Evolutionary conservation across 2,113 vertebrate species (phyloP).

Genomic region (Rissa tridactyla): DNA sequence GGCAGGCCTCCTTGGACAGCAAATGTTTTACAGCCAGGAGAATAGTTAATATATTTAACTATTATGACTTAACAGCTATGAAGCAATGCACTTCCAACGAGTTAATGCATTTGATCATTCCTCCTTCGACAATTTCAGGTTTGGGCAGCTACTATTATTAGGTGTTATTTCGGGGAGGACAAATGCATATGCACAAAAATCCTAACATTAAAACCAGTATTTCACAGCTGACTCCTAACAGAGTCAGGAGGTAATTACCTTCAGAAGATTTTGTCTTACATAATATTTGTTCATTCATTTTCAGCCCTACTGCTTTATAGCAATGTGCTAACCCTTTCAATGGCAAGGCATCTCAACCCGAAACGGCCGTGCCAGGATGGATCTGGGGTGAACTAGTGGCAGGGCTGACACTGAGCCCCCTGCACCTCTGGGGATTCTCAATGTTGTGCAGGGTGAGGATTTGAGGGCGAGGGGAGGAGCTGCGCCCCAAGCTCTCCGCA

Average conservation of each 20-base stretch:
- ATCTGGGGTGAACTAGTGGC: not conserved
- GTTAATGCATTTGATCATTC: not conserved
- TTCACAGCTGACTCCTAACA: not conserved
- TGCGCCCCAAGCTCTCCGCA: not conserved
- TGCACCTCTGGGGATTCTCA: not conserved
- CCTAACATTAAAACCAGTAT: not conserved
- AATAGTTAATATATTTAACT: not conserved
- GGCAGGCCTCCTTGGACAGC: not conserved
- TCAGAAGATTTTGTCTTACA: not conserved
- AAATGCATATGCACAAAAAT: not conserved
- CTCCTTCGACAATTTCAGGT: not conserved
- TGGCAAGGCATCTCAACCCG: not conserved
- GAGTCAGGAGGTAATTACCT: not conserved
- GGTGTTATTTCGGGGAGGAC: not conserved
- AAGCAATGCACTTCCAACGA: not conserved
- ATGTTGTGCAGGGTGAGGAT: accelerated
- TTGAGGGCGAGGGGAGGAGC: not conserved
- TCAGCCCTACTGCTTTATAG: not conserved
- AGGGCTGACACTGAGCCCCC: not conserved
- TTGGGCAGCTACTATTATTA: not conserved
- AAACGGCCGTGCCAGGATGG: not conserved
- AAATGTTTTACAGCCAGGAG: not conserved
- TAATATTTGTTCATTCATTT: not conserved
- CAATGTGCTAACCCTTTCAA: not conserved
- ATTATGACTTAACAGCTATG: not conserved